phyloP scores from a whole-genome alignment of 1,140 invertebrate genomes.

The Leguminivora glycinivorella region DNA sequence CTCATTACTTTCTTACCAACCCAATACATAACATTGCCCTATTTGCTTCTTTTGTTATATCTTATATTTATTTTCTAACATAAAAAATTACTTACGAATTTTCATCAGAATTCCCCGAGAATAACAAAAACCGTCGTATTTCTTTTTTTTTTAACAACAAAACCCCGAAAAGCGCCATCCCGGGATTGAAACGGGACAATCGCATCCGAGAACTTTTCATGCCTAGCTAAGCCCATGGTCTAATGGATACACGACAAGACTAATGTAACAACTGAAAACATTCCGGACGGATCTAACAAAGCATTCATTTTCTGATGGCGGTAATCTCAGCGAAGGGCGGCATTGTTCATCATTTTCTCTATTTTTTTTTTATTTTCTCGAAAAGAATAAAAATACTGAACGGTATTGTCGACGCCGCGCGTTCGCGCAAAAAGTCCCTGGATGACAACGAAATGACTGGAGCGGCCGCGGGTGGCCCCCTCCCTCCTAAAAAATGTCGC shows the following conservation, averaged over 20 bases:
- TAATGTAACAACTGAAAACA: conserved; percentile 74
- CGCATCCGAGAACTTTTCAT: conserved; percentile 61
- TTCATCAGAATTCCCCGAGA: conserved; percentile 8
- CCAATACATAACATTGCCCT: no score
- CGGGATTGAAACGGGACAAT: conserved; percentile 58
- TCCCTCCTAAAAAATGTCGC: conserved; percentile 16
- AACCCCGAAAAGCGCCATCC: conserved; percentile 47
- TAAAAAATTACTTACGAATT: neutral
- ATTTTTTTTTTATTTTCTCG: conserved; percentile 72
- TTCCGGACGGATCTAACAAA: conserved; percentile 74
- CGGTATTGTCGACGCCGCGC: conserved; percentile 74
- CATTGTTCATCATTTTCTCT: conserved; percentile 74
- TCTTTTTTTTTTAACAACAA: conserved; percentile 22
- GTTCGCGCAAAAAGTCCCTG: conserved; percentile 72
- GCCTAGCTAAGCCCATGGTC: conserved; percentile 48
- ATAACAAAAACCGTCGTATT: neutral
- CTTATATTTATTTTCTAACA: neutral
- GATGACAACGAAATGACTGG: conserved; percentile 76
- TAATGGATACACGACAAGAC: conserved; percentile 74
- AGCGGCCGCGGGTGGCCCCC: conserved; percentile 49
- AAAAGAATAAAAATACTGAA: conserved; percentile 76
- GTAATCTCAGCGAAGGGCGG: conserved; percentile 75
- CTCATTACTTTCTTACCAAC: no score
- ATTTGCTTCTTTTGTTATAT: neutral
- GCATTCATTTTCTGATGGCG: conserved; percentile 77